A percentile compares a stretch with the other conserved stretches of the same genome.
phyloP scores from a whole-genome alignment of 37 sponge, comb jelly and placozoan species.

The Oopsacas minuta region DNA sequence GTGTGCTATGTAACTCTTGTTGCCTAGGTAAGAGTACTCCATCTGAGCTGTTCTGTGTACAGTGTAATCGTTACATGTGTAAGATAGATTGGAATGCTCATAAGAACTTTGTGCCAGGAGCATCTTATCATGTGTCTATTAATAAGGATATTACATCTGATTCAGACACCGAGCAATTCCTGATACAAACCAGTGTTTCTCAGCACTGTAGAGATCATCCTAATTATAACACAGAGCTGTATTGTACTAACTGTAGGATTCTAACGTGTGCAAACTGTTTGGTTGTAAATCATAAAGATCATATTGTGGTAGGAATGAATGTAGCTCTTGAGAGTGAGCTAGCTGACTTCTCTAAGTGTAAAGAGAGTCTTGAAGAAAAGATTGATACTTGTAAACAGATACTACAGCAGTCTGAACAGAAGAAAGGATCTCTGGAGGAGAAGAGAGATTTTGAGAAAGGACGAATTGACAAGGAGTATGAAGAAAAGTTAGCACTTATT shows the following conservation, averaged over 20 bases:
- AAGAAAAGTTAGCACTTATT: neutral
- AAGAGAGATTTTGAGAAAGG: neutral
- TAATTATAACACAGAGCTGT: neutral
- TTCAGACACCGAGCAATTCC: neutral
- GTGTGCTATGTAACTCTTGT: neutral
- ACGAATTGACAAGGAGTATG: neutral
- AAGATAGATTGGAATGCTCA: slow-evolving; percentile 5
- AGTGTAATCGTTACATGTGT: neutral
- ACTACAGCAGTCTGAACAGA: neutral
- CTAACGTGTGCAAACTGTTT: neutral
- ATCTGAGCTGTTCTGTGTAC: neutral
- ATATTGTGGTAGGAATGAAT: neutral
- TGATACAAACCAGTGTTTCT: neutral
- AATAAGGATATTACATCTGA: neutral
- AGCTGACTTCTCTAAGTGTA: neutral
- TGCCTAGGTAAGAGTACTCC: neutral
- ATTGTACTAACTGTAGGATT: neutral
- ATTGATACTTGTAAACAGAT: neutral
- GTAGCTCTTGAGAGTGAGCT: neutral
- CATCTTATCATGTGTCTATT: neutral
- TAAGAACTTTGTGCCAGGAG: neutral
- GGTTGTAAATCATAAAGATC: neutral
- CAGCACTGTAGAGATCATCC: neutral
- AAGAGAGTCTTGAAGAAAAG: neutral
- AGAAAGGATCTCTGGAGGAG: slow-evolving; percentile 1